Conservation (phyloP, 2,888 invertebrate species). For the Heliconius charithonia region DNA sequence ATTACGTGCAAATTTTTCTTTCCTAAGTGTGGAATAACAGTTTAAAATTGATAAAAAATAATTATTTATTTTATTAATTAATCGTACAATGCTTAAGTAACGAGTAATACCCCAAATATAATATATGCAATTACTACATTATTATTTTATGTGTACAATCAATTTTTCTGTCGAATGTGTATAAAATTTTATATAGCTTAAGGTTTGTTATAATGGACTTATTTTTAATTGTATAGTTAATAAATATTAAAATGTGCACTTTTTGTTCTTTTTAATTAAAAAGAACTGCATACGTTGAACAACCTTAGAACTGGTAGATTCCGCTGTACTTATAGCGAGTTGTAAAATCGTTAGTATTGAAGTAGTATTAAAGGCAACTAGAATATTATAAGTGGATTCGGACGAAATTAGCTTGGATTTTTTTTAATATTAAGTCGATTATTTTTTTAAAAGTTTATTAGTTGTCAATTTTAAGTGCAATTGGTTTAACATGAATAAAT, state of each 20-base stretch:
- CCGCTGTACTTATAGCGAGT: neutral
- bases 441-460: neutral
- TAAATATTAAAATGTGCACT: neutral
- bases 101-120: neutral
- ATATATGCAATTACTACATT: neutral
- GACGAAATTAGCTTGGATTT: neutral
- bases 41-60: too few relatives aligned
- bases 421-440: neutral
- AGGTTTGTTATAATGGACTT: neutral
- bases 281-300: neutral
- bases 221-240: neutral
- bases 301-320: neutral
- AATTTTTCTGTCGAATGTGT: neutral
- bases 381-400: neutral
- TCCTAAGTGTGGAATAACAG: too few relatives aligned
- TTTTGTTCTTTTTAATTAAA: neutral
- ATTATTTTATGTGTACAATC: neutral
- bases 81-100: neutral
- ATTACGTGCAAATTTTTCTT: too few relatives aligned
- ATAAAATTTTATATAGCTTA: neutral
- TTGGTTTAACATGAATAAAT: conserved; percentile 24
- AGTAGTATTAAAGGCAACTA: neutral
- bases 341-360: neutral
- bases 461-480: neutral
- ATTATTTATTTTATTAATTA: too few relatives aligned